Evolutionary conservation across 1,140 invertebrate species (phyloP), one percentile per base, ranked within the genome.

Genomic region (Lasioglossum baleicum): DNA sequence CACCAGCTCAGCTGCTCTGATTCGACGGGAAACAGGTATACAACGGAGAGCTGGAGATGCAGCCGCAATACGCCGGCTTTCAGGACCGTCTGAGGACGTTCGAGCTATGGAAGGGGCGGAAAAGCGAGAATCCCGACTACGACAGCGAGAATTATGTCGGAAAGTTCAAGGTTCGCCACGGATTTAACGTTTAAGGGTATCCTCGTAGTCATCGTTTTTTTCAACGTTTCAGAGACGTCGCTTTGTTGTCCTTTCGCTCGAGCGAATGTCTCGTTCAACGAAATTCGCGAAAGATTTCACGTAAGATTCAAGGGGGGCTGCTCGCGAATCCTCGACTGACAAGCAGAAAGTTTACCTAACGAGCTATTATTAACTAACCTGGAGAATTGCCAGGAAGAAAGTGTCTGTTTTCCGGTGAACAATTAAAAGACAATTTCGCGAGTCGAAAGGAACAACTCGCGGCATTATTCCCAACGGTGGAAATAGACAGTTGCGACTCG

Each of bases 81-180:
- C 94, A 95, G 80, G 97, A 98, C 87, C 96, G 95, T 94, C 94
- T 98, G 0, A 93, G 95, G 69, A 95, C 95, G 20, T 96, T 98
- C 79, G 94, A 96, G 79, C 91, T 98, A 40, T 96, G 95, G 88
- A 94, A 95, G 83, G 96, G 96, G 0, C 96, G 96, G 84, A 95
- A 95, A 89, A 94, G 94, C 22, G 94, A 94, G 22, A 90, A 95
- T 91, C 88, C 94, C 79, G 90, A 94, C 86, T 91, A 94, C 26
- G 96, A 96, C 61, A 95, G 95, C 80, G 94, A 95, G 88, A 95
- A 92, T 91, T 94, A 91, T 92, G 96, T 94, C 85, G 96, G 93
- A n/a, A 95, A 94, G 86, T 96, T 96, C 83, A 96, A 96, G 93
- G 95, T 95, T 83, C 0, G 8, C 20, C 0, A n/a, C n/a, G n/a